phyloP scores from a whole-genome alignment of 2,113 vertebrate genomes.

The Paramormyrops kingsleyae region DNA sequence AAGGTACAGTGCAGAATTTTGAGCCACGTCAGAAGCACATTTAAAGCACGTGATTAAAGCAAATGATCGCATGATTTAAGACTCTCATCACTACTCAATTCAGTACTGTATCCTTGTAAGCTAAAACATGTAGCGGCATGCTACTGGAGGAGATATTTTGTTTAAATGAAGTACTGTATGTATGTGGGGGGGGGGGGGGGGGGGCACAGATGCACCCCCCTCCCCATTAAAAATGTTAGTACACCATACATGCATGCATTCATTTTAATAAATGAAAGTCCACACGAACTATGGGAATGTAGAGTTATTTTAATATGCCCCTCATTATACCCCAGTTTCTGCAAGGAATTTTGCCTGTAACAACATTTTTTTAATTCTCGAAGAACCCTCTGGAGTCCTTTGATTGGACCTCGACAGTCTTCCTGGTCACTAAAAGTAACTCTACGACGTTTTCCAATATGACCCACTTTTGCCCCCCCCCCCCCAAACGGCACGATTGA shows the following conservation, averaged over 20 bases:
- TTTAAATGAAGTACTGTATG: neutral
- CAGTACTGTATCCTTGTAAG: neutral
- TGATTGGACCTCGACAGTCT: neutral
- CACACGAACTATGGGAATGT: neutral
- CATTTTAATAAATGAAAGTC: neutral
- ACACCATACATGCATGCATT: neutral
- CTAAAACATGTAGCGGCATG: neutral
- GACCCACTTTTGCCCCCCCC: neutral
- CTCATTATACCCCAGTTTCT: neutral
- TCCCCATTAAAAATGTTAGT: neutral
- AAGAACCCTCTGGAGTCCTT: neutral
- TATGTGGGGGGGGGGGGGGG: too few relatives aligned
- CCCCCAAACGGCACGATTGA: neutral
- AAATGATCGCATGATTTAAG: neutral
- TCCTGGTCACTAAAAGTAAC: neutral
- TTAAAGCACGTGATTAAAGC: neutral
- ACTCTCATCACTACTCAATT: neutral
- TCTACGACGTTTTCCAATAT: neutral
- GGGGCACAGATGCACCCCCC: neutral
- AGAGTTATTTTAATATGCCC: neutral
- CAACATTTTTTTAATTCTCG: neutral
- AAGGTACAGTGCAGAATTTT: neutral
- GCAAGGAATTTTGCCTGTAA: neutral
- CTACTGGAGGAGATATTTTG: neutral
- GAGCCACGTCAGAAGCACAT: neutral